These are phyloP conservation scores for Myotis vivesi DNA, from an alignment of 2,797 vertebrate species.

Conservation along the genomic window DNA sequence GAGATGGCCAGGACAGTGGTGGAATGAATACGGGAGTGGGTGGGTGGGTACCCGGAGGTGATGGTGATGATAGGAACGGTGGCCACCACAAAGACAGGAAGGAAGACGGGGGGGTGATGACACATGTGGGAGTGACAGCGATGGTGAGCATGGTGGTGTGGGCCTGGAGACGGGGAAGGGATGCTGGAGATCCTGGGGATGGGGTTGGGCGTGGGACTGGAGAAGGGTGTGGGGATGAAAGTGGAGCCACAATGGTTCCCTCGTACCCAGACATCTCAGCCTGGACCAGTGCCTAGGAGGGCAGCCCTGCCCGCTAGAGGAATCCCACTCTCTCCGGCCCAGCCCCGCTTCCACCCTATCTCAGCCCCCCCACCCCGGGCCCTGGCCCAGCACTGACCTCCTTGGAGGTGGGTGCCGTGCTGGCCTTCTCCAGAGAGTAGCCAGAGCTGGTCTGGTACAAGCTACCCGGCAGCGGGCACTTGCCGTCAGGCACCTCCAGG, in stretches of 20 bases:
- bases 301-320: neutral
- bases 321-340: accelerated
- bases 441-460: slow-evolving; percentile 61
- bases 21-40: neutral
- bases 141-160: neutral
- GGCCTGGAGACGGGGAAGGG: neutral
- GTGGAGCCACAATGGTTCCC: neutral
- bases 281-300: neutral
- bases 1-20: accelerated
- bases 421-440: slow-evolving; percentile 30
- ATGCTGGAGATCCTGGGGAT: accelerated
- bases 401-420: neutral
- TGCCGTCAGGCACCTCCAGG: slow-evolving; percentile 57
- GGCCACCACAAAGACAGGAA: neutral
- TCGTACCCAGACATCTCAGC: too few relatives aligned
- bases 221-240: too few relatives aligned
- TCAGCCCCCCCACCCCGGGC: neutral
- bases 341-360: neutral
- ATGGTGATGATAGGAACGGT: neutral
- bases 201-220: neutral
- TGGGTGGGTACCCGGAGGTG: neutral
- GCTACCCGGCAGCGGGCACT: slow-evolving; percentile 42
- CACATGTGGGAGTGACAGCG: accelerated
- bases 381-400: slow-evolving; percentile 61
- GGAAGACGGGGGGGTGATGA: accelerated